These are phyloP conservation scores for Cylloceria caligata DNA, from an alignment of 2,888 invertebrate species.

Conservation along the genomic window DNA sequence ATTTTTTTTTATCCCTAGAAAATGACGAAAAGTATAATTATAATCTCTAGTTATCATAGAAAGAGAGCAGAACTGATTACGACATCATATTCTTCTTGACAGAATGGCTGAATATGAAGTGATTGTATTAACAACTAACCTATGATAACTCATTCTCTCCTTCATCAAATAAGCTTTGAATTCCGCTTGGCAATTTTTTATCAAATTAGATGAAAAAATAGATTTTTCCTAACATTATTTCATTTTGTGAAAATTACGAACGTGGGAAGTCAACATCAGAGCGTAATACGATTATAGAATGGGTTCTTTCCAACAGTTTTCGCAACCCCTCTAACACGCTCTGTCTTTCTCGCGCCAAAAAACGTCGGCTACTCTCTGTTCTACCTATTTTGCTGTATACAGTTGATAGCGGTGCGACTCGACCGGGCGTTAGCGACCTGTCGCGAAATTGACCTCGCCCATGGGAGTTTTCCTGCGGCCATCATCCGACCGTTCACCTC, in stretches of 20 bases:
- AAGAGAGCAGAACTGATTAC: too few species aligned
- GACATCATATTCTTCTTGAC: too few species aligned
- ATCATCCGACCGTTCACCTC: constrained; percentile 34
- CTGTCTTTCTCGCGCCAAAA: constrained; percentile 10
- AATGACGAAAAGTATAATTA: too few species aligned
- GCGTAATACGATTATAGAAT: not conserved
- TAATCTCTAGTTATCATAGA: too few species aligned
- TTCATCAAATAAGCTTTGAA: too few species aligned
- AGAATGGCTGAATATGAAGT: too few species aligned
- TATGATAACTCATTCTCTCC: too few species aligned
- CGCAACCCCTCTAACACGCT: not conserved
- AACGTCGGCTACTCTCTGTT: not conserved
- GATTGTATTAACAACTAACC: too few species aligned
- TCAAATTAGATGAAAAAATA: not conserved
- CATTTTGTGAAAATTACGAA: not conserved
- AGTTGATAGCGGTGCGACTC: constrained; percentile 14
- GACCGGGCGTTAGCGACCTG: constrained; percentile 24
- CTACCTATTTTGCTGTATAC: not conserved
- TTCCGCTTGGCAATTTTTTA: not conserved
- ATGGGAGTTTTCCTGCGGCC: constrained; percentile 36
- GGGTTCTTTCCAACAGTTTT: not conserved
- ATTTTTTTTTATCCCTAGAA: too few species aligned
- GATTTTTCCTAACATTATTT: not conserved
- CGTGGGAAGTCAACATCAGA: not conserved
- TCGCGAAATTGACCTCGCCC: constrained; percentile 50